A percentile compares a stretch with the other conserved stretches of the same genome.
phyloP scores from a whole-genome alignment of 2,113 vertebrate genomes.

The Cottus gobio region DNA sequence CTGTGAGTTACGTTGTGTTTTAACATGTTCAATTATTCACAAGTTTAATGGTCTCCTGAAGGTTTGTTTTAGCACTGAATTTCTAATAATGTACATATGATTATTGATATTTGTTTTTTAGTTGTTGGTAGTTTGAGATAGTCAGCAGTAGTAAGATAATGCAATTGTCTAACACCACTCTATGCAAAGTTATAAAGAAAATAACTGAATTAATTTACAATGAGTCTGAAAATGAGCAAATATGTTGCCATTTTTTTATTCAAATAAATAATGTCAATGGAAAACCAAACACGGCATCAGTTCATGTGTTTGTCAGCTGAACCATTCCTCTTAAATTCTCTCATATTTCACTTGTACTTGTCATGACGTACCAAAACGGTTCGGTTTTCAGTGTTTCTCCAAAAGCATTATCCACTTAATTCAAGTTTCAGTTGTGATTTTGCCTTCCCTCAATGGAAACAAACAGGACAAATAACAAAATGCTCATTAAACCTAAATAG shows the following conservation, averaged over 20 bases:
- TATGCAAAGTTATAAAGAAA: conserved; percentile 27
- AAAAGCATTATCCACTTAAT: background rate
- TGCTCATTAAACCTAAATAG: conserved; percentile 3
- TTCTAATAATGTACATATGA: conserved; percentile 34
- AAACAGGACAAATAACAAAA: conserved; percentile 27
- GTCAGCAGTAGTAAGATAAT: background rate
- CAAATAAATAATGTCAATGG: conserved; percentile 53
- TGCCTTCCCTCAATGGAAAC: background rate
- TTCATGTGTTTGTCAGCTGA: conserved; percentile 50
- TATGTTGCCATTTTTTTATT: conserved; percentile 35
- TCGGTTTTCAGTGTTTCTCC: background rate
- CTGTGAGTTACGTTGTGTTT: conserved; percentile 19
- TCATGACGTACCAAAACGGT: conserved; percentile 8
- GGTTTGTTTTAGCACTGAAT: conserved; percentile 15
- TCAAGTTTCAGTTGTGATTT: conserved; percentile 23
- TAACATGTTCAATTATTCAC: conserved; percentile 30
- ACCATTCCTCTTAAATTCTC: background rate
- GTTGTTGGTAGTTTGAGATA: conserved; percentile 23
- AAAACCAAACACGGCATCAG: conserved; percentile 34
- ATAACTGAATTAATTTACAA: background rate
- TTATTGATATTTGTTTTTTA: background rate
- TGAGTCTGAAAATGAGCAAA: conserved; percentile 26
- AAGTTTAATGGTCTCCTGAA: conserved; percentile 5
- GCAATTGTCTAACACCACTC: background rate
- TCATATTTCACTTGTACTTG: background rate